Evolutionary conservation across 2,113 vertebrate species (phyloP), one percentile per base, ranked within the genome.

Genomic region (Vimba vimba): DNA sequence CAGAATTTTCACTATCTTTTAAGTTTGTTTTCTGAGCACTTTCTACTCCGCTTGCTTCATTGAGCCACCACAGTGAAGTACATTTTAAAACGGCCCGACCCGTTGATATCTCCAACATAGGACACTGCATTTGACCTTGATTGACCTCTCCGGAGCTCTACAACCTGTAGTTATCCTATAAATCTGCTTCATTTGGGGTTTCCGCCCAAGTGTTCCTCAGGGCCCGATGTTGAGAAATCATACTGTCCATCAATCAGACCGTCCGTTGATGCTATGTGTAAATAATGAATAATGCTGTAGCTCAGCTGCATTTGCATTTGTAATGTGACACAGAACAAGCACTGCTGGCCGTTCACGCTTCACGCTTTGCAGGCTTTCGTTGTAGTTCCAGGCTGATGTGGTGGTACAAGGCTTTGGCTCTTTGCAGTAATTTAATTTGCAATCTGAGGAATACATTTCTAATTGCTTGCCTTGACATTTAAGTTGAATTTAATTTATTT

Each of bases 61-160:
- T 27, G 7, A 83, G 25, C 52, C 21, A 71, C 9, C 36, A 57
- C 23, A 73, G 21, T 9, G 4, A 73, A n/a, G 10, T 73, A 36
- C 21, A 45, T n/a, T 47, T 43, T 8, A 74, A 74, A 47, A 27
- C 3, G 0, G 5, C n/a, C 12, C 0, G 0, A 45, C 23, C 23
- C 3, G 33, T 10, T 73, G 69, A 13, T 50, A 47, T 76, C 11
- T 10, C 57, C 64, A 68, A 76, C 68, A 79, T 55, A 87, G 84
- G 88, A 84, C 84, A 60, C 50, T 71, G 19, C 15, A 36, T 50
- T 60, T 87, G 86, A 89, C 80, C 88, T 89, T 89, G 84, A 84
- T 17, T 12, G 45, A 39, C 25, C 25, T 85, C 47, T 85, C 30
- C 15, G 68, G 73, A 83, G 79, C 85, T 64, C 27, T 79, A 79